Conservation (phyloP, 1,140 invertebrate species). For the Latrodectus geometricus region DNA sequence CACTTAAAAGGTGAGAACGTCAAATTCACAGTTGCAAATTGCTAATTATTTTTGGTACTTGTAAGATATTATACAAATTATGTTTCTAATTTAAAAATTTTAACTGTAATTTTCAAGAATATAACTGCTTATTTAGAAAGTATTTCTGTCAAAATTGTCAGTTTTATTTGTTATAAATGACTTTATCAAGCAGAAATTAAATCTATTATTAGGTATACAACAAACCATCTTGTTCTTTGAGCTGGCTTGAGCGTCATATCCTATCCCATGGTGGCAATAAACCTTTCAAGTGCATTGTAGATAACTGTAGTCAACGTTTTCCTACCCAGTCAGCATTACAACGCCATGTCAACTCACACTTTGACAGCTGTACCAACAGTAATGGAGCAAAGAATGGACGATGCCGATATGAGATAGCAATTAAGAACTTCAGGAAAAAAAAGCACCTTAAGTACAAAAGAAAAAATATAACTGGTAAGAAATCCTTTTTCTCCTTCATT, state of each 20-base stretch:
- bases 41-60: no score
- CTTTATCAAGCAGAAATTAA: no score
- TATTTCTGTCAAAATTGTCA: no score
- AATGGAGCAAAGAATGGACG: slow-evolving; percentile 19
- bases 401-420: slow-evolving; percentile 34
- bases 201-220: slow-evolving; percentile 76
- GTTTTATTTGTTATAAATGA: no score
- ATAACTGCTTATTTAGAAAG: no score
- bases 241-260: slow-evolving; percentile 94
- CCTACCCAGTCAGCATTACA: slow-evolving; percentile 89
- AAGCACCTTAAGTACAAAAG: slow-evolving; percentile 56
- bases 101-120: no score
- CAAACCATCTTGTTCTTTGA: slow-evolving; percentile 86
- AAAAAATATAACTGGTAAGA: slow-evolving; percentile 30
- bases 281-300: slow-evolving; percentile 94
- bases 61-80: no score
- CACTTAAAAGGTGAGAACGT: no score
- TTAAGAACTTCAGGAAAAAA: slow-evolving; percentile 50
- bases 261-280: slow-evolving; percentile 85
- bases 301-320: slow-evolving; percentile 90
- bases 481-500: background rate
- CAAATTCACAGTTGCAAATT: no score
- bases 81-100: no score
- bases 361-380: slow-evolving; percentile 73
- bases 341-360: slow-evolving; percentile 94